Evolutionary conservation across 2,888 invertebrate genomes (phyloP), one percentile per base, ranked within the genome.

Genomic region (Imbricaverruca yamaguchii): DNA sequence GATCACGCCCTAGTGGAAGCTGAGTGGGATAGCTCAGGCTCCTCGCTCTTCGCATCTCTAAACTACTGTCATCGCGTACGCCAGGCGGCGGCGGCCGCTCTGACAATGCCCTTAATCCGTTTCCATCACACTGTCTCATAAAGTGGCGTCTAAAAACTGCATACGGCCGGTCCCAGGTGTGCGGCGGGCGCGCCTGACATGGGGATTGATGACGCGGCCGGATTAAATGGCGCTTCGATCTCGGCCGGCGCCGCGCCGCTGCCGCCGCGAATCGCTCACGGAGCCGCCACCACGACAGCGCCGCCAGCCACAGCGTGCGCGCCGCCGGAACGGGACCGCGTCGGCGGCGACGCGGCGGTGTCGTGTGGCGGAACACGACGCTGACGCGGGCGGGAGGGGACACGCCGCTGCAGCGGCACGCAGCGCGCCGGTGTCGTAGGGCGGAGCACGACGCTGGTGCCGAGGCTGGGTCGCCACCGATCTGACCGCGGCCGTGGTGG

Each of bases 151-250:
- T 53, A 53, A 74, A 65, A 53, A 53, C 18, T 53, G 74, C 74
- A 53, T 53, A 39, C 18, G 18, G 11, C 18, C 74, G 74, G 74
- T 53, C 74, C 53, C 74, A 74, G 74, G 74, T 74, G 74, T 53
- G 74, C 9, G 15, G 74, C 18, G n/a, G 15, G 53, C 39, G 13
- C 53, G 53, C 6, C 53, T 25, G 74, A 74, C 74, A 74, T 53
- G 18, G 11, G 53, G 74, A 74, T 74, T 39, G 74, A 74, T 74
- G 74, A 74, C 53, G 13, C 13, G 4, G 74, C 53, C 53, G 18
- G 74, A 74, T 74, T 74, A 53, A 53, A 74, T 15, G 74, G 53
- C 53, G 74, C 74, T 53, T 74, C 74, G 74, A 74, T 74, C 74
- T 53, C 39, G 74, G 74, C 39, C 39, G 39, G 39, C 25, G 65